Base-by-base conservation (phyloP, 1,140 invertebrate genomes). In the Dolichoris vasculosae region DNA sequence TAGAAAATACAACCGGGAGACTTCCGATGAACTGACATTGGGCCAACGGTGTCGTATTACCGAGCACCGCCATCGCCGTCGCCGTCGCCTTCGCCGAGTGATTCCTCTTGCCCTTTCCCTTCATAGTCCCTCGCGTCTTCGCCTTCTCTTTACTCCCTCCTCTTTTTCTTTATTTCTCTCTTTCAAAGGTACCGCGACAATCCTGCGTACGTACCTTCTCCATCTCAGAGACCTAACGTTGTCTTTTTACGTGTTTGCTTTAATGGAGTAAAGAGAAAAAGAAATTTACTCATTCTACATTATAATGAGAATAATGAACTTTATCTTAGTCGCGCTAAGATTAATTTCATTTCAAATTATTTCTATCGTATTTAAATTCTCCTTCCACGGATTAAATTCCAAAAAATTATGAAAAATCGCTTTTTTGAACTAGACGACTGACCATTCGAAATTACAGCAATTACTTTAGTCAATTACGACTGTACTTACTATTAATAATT, bases 41-140 rank as follows among this genome's bases (percentile, higher is more conserved):
- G n/a, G 48, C 7, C 48, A 38, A 11, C 71, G 71, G 51, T 46
- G 81, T 83, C 69, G 69, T 69, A n/a, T 76, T 76, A 83, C 51
- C 69, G 1, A 51, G 48, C 23, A 63, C 59, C 59, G 23, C 59
- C 59, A n/a, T 17, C 55, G 55, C 55, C 38, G 55, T 13, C 15
- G 30, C 76, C 55, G 13, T 6, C 63, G 63, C 30, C 30, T 6
- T 20, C 32, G 35, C 8, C 11, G 4, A 67, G 15, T 67, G 32
- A 67, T 32, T 69, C 71, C 43, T 75, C 26, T 4, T 26, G 38
- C 35, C 38, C 32, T 32, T 71, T 38, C 40, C 38, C 30, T 20
- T 43, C 20, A 2, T 75, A 20, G n/a, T 43, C n/a, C n/a, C 7
- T 46, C n/a, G 23, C 40, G 20, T 59, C 32, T 46, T 55, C 46